phyloP scores from a whole-genome alignment of 2,888 invertebrate genomes.

The Tetragonula carbonaria region DNA sequence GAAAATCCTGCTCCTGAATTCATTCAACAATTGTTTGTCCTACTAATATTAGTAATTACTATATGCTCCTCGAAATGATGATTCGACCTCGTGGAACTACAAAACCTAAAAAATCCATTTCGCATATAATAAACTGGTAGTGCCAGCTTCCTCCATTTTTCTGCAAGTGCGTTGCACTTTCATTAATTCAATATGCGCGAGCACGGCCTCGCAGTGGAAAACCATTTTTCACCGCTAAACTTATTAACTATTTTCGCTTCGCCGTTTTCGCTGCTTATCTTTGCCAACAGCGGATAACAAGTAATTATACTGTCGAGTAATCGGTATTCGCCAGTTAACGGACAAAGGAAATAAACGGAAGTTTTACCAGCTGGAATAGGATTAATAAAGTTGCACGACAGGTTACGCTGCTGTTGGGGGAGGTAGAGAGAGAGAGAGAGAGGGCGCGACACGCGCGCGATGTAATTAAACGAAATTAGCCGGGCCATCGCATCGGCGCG shows the following conservation, averaged over 20 bases:
- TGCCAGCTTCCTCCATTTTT: too few relatives aligned
- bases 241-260: not conserved
- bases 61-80: too few relatives aligned
- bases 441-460: not conserved
- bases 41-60: too few relatives aligned
- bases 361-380: not conserved
- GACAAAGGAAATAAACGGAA: not conserved
- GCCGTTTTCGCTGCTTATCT: not conserved
- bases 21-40: too few relatives aligned
- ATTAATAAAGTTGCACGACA: conserved; percentile 13
- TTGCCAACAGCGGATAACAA: too few relatives aligned
- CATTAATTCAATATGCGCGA: not conserved
- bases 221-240: not conserved
- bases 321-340: not conserved
- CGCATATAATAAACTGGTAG: too few relatives aligned
- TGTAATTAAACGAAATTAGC: conserved; percentile 28
- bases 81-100: too few relatives aligned
- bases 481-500: not conserved
- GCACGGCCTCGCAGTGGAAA: too few relatives aligned
- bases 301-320: not conserved
- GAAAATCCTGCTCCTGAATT: too few relatives aligned
- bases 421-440: too few relatives aligned
- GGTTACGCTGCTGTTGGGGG: not conserved
- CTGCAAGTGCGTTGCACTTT: too few relatives aligned
- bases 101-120: too few relatives aligned